A percentile compares a stretch with the other conserved stretches of the same genome.
These are phyloP conservation scores for Ophion ellenae DNA, from an alignment of 2,888 invertebrate species.

Conservation along the genomic window DNA sequence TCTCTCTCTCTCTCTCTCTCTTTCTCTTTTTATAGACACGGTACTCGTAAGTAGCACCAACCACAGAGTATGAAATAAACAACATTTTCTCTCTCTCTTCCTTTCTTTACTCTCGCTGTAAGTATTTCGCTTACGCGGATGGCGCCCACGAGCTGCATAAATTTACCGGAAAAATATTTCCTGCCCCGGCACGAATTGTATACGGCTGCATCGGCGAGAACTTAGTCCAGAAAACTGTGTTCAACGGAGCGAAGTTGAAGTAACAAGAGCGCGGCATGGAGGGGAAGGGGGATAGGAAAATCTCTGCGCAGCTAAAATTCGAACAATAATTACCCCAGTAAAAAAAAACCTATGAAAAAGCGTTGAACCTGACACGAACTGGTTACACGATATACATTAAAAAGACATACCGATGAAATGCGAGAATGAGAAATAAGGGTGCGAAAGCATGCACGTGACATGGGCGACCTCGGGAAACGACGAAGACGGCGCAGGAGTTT, in stretches of 20 bases:
- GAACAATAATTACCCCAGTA: slow-evolving; percentile 36
- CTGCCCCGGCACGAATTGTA: slow-evolving; percentile 14
- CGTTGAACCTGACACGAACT: background rate
- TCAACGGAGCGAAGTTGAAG: slow-evolving; percentile 45
- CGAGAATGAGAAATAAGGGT: background rate
- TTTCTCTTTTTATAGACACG: background rate
- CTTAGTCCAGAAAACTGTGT: slow-evolving; percentile 38
- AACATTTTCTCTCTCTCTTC: background rate
- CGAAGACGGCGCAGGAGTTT: too few relatives aligned
- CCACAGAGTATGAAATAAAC: background rate
- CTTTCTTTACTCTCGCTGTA: slow-evolving; percentile 3
- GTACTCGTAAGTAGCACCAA: too few relatives aligned
- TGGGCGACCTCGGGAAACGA: too few relatives aligned
- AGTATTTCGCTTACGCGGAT: slow-evolving; percentile 6
- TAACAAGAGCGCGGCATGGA: background rate
- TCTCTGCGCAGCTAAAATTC: slow-evolving; percentile 40
- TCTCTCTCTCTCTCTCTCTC: background rate
- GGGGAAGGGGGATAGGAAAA: background rate
- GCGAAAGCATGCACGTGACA: too few relatives aligned
- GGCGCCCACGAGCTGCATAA: slow-evolving; percentile 41
- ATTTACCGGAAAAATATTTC: slow-evolving; percentile 61
- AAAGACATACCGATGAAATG: slow-evolving; percentile 31
- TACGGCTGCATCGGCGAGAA: background rate
- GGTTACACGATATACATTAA: too few relatives aligned
- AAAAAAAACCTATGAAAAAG: background rate